A percentile compares a stretch with the other conserved stretches of the same genome.
These are phyloP conservation scores for Linepithema humile DNA, from an alignment of 1,140 invertebrate genomes.

Conservation along the genomic window DNA sequence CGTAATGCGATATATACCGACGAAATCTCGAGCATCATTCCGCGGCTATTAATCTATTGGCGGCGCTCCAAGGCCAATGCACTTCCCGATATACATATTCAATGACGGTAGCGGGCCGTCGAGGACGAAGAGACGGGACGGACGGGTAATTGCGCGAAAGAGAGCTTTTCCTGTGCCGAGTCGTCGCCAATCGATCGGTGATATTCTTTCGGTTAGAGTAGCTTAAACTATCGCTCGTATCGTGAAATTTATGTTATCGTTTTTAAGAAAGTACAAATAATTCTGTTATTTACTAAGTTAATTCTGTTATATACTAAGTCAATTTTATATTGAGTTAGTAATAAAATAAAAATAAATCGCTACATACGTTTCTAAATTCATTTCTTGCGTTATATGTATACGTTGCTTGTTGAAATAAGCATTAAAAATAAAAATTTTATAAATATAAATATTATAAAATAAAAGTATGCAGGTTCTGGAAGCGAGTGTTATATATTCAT, in stretches of 20 bases:
- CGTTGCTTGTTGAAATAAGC: too few species aligned
- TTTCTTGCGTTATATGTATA: too few species aligned
- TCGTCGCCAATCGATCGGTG: slow-evolving; percentile 41
- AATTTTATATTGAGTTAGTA: not conserved
- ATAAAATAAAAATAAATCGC: not conserved
- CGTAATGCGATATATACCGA: slow-evolving; percentile 77
- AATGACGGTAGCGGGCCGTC: slow-evolving; percentile 59
- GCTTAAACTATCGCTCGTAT: not conserved
- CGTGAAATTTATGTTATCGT: not conserved
- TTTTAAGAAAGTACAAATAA: too few species aligned
- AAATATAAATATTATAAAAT: too few species aligned
- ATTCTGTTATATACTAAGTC: too few species aligned
- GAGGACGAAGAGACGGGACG: slow-evolving; percentile 52
- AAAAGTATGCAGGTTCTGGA: too few species aligned
- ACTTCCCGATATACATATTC: slow-evolving; percentile 81
- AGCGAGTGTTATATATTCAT: not conserved
- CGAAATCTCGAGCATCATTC: slow-evolving; percentile 82
- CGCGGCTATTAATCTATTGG: slow-evolving; percentile 83
- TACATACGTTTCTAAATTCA: too few species aligned
- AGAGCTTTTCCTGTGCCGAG: slow-evolving; percentile 51
- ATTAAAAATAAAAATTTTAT: too few species aligned
- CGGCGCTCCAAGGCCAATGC: slow-evolving; percentile 81
- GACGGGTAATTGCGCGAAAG: slow-evolving; percentile 60
- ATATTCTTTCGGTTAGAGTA: not conserved
- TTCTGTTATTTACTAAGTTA: too few species aligned